Evolutionary conservation across 2,888 invertebrate species (phyloP).

Genomic region (Crossocerus cetratus): DNA sequence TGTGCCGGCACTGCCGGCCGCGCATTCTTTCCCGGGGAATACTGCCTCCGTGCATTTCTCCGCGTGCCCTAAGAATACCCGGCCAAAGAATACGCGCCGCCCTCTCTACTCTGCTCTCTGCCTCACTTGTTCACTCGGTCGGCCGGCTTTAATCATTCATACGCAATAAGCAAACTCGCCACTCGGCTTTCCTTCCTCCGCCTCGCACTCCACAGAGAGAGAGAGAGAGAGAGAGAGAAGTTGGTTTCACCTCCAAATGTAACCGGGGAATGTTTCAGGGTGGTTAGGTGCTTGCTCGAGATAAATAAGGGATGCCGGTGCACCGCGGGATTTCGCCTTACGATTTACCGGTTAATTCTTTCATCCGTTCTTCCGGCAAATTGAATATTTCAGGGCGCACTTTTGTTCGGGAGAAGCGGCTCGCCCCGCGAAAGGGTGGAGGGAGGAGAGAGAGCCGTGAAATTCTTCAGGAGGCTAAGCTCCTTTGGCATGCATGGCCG

Average conservation of each 20-base stretch:
- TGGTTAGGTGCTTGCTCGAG: conserved; percentile 9
- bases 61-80: not conserved
- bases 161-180: not conserved
- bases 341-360: conserved; percentile 26
- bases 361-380: conserved; percentile 21
- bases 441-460: not conserved
- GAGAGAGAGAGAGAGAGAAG: too few relatives aligned
- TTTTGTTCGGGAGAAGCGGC: conserved; percentile 26
- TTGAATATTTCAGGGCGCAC: conserved; percentile 34
- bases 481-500: conserved; percentile 36
- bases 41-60: not conserved
- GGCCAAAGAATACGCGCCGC: not conserved
- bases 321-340: not conserved
- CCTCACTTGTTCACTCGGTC: not conserved
- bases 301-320: conserved; percentile 19
- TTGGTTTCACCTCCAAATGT: not conserved
- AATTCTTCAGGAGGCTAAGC: conserved; percentile 28
- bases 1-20: too few relatives aligned
- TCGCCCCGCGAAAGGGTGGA: too few relatives aligned
- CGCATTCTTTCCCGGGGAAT: not conserved
- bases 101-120: too few relatives aligned
- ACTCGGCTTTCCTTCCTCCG: not conserved
- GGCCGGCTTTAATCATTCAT: conserved; percentile 22
- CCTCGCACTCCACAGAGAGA: too few relatives aligned
- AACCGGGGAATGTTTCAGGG: not conserved